A percentile compares a stretch with the other conserved stretches of the same genome.
phyloP scores from a whole-genome alignment of 2,888 invertebrate genomes.

The Galerucella pusilla region DNA sequence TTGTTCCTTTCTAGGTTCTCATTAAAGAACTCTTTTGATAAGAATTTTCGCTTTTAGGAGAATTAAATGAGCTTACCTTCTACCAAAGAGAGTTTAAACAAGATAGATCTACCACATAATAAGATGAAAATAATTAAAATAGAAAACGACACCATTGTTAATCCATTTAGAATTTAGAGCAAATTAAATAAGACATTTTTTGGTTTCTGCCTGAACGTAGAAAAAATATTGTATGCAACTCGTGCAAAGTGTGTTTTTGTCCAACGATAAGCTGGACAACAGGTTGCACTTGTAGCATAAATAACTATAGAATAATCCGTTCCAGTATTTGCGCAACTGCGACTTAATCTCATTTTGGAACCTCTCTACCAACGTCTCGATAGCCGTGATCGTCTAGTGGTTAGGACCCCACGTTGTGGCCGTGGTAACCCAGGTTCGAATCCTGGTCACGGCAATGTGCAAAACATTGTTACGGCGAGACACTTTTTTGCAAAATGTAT shows the following conservation, averaged over 20 bases:
- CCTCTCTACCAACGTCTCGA: background rate
- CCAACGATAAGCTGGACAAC: too few relatives aligned
- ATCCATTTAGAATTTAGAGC: too few relatives aligned
- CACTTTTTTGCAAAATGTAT: background rate
- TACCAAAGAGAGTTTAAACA: background rate
- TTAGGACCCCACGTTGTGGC: conserved; percentile 71
- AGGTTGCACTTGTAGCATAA: too few relatives aligned
- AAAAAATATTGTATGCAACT: too few relatives aligned
- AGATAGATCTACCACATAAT: background rate
- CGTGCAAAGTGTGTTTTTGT: too few relatives aligned
- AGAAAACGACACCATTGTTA: too few relatives aligned
- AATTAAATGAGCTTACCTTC: background rate
- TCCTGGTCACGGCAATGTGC: conserved; percentile 68
- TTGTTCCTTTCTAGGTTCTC: conserved; percentile 36
- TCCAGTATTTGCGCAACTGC: background rate
- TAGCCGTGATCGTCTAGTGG: conserved; percentile 63
- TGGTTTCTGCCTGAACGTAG: too few relatives aligned
- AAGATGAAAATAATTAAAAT: background rate
- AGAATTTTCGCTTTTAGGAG: background rate
- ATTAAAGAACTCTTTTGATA: conserved; percentile 19
- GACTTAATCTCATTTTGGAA: background rate
- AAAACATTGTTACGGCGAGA: conserved; percentile 20
- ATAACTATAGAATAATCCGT: too few relatives aligned
- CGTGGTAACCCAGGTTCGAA: conserved; percentile 73
- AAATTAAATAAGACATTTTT: too few relatives aligned